These are phyloP conservation scores for Oreortyx pictus DNA, from an alignment of 2,797 vertebrate species.

Conservation along the genomic window DNA sequence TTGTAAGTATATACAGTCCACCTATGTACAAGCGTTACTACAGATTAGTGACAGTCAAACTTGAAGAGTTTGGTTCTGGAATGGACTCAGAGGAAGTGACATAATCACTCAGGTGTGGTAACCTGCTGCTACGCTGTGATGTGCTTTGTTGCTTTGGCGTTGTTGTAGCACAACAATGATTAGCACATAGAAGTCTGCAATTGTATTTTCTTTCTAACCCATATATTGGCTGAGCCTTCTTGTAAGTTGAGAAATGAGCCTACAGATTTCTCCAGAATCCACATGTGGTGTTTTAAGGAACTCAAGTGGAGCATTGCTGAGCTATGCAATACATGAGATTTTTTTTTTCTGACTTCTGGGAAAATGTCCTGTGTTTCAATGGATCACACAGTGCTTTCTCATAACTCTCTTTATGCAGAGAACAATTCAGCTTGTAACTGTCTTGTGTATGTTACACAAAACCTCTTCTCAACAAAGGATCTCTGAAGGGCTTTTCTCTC, in stretches of 20 bases:
- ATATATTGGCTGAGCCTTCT: background rate
- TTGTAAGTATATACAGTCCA: background rate
- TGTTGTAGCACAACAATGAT: rapidly evolving
- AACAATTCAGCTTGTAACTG: background rate
- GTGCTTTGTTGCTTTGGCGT: background rate
- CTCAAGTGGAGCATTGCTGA: background rate
- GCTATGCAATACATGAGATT: background rate
- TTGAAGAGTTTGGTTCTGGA: constrained; percentile 23
- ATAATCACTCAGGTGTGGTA: background rate
- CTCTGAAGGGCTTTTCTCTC: background rate
- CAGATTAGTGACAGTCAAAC: background rate
- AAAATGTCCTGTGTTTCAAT: background rate
- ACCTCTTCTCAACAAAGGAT: background rate
- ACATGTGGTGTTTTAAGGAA: background rate
- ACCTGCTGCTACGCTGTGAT: background rate
- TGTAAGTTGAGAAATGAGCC: constrained; percentile 10
- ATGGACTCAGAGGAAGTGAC: background rate
- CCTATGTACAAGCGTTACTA: background rate
- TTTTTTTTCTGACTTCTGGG: background rate
- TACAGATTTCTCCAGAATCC: background rate
- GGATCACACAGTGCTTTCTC: background rate
- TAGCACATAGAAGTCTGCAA: background rate
- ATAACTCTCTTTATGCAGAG: background rate
- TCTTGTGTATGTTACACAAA: background rate
- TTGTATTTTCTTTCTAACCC: background rate